phyloP scores from a whole-genome alignment of 2,888 invertebrate species.

The Beris morrisii region DNA sequence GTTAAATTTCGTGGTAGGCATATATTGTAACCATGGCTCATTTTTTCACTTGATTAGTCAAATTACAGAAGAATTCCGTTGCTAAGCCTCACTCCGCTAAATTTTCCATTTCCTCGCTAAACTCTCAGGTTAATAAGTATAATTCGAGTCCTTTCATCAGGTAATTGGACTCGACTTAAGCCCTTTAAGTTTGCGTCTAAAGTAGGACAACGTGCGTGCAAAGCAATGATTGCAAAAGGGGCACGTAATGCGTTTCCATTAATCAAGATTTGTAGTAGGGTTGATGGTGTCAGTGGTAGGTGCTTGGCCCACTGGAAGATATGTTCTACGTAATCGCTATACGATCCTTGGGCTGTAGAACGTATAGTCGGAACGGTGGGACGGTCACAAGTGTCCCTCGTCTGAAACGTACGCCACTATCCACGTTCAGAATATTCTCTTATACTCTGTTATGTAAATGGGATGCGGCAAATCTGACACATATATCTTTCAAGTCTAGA shows the following conservation, averaged over 20 bases:
- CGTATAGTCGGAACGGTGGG: not conserved
- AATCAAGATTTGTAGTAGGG: slow-evolving; percentile 32
- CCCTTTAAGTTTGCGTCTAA: slow-evolving; percentile 5
- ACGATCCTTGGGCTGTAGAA: too few relatives aligned
- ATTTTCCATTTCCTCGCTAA: not conserved
- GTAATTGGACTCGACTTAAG: slow-evolving; percentile 19
- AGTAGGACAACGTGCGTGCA: slow-evolving; percentile 32
- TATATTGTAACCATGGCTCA: too few relatives aligned
- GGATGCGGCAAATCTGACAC: slow-evolving; percentile 39
- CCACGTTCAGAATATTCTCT: slow-evolving; percentile 16
- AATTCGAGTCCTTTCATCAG: slow-evolving; percentile 18
- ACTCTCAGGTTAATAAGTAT: slow-evolving; percentile 16
- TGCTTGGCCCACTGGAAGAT: not conserved
- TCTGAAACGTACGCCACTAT: not conserved
- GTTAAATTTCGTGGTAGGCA: too few relatives aligned
- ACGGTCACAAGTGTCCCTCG: not conserved
- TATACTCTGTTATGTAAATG: slow-evolving; percentile 37
- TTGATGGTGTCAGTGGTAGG: not conserved
- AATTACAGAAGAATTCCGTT: too few relatives aligned
- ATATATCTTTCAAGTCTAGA: slow-evolving; percentile 37
- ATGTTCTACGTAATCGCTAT: not conserved
- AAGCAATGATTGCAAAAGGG: slow-evolving; percentile 36
- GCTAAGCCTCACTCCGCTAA: too few relatives aligned
- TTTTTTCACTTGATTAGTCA: too few relatives aligned
- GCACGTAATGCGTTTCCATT: slow-evolving; percentile 38